phyloP scores from a whole-genome alignment of 2,797 vertebrate species.

The Gymnothorax reevesii region DNA sequence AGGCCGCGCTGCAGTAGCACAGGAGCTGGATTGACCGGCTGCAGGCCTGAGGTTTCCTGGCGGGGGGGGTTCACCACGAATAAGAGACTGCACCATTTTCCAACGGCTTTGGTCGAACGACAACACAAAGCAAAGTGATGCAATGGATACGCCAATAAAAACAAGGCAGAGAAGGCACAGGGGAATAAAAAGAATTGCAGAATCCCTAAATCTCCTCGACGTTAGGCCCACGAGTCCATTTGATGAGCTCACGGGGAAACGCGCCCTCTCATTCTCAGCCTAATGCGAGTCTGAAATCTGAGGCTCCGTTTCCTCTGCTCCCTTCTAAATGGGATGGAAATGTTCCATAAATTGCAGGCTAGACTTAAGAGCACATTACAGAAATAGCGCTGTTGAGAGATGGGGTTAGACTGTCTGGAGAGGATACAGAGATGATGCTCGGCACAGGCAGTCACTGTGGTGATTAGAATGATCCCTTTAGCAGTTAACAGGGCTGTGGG shows the following conservation, averaged over 20 bases:
- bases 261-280: not conserved
- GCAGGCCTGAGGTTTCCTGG: not conserved
- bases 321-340: not conserved
- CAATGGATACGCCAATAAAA: not conserved
- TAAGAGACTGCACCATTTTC: constrained; percentile 7
- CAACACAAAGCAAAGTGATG: not conserved
- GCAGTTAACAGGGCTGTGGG: not conserved
- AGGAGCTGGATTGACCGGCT: not conserved
- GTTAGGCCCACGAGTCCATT: not conserved
- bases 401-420: not conserved
- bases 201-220: not conserved
- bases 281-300: not conserved
- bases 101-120: not conserved
- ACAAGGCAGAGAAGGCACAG: not conserved
- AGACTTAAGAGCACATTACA: not conserved
- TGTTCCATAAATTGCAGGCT: not conserved
- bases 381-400: not conserved
- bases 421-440: not conserved
- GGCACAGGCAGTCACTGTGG: not conserved
- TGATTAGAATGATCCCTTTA: not conserved
- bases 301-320: not conserved
- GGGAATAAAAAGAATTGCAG: not conserved
- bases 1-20: not conserved
- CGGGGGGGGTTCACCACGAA: not conserved
- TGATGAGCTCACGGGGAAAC: not conserved